Evolutionary conservation across 1,140 invertebrate genomes (phyloP), one percentile per base, ranked within the genome.

Genomic region (Bombus impatiens): DNA sequence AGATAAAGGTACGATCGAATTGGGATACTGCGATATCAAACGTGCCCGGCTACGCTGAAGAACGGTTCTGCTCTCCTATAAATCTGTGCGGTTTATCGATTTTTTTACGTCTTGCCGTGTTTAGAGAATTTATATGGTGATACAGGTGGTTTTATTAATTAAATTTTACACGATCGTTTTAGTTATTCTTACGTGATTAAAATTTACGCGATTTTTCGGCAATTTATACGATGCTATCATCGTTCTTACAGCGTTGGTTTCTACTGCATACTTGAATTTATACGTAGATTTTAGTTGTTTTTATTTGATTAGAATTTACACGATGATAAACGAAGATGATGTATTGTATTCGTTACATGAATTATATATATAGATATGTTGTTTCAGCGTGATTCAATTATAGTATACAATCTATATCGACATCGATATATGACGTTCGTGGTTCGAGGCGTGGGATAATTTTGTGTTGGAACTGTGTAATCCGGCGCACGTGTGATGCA

Each of bases 1-100:
- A 95, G 88, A 88, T 94, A 47, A 93, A 95, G 95, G 95, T 95
- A 93, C 53, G 67, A 83, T 57, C 47, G 40, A 70, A 37, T 25
- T 9, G 18, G 18, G 9, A 13, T 37, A 32, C 70, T 35, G 42
- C 62, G 72, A 28, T 78, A 57, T 78, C 75, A 37, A 25, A 12
- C 9, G 35, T 37, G 25, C 10, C 8, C 13, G 32, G 6, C 18
- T 35, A 10, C 22, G 32, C 10, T 22, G 25, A 35, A 44, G n/a
- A n/a, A 18, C 28, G 32, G 22, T 44, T 35, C 37, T n/a, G 37
- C 44, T 47, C 28, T 59, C 32, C 5, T 42, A 35, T n/a, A 37
- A 81, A 25, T 47, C 32, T 25, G 32, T 68, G n/a, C 62, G 18
- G 37, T 8, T 25, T 79, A 67, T 67, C 28, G 78, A 67, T 79